These are phyloP conservation scores for Lanius collurio DNA, from an alignment of 2,113 vertebrate genomes.

Conservation along the genomic window DNA sequence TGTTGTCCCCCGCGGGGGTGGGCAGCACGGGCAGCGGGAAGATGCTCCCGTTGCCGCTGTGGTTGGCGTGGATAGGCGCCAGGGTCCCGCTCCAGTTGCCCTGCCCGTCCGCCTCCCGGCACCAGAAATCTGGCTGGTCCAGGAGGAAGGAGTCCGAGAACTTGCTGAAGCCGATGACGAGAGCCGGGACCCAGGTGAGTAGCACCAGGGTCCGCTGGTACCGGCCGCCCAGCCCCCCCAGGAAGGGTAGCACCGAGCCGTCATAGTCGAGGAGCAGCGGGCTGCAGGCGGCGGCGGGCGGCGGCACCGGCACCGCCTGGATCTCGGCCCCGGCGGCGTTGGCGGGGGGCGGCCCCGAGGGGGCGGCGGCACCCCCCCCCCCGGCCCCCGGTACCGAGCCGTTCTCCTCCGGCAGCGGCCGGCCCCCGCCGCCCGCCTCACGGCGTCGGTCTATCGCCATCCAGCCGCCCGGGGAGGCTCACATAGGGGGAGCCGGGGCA, in stretches of 20 bases:
- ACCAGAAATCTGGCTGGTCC: slow-evolving; percentile 88
- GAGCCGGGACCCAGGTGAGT: slow-evolving; percentile 92
- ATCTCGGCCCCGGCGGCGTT: slow-evolving; percentile 63
- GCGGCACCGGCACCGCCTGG: slow-evolving; percentile 61
- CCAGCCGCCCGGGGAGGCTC: background rate
- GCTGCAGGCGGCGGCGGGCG: slow-evolving; percentile 59
- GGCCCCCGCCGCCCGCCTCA: slow-evolving; percentile 63
- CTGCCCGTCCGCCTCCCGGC: slow-evolving; percentile 71
- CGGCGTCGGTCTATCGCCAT: slow-evolving; percentile 78
- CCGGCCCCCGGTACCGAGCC: slow-evolving; percentile 69
- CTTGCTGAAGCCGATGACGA: slow-evolving; percentile 95
- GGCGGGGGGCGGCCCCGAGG: slow-evolving; percentile 17
- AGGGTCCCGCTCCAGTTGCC: slow-evolving; percentile 72
- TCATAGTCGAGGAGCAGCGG: slow-evolving; percentile 89
- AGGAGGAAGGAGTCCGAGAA: slow-evolving; percentile 96
- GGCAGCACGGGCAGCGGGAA: slow-evolving; percentile 51
- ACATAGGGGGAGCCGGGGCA: slow-evolving; percentile 25
- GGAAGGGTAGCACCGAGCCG: slow-evolving; percentile 88
- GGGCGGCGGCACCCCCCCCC: background rate
- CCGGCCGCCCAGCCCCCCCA: slow-evolving; percentile 86
- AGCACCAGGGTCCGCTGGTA: too few species aligned
- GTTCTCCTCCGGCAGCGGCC: slow-evolving; percentile 71
- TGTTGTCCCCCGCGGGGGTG: slow-evolving; percentile 25
- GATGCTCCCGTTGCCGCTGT: slow-evolving; percentile 18
- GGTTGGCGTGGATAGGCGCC: slow-evolving; percentile 29